Conservation (phyloP, 2,888 invertebrate genomes). For the Zhengitettix transpicula region DNA sequence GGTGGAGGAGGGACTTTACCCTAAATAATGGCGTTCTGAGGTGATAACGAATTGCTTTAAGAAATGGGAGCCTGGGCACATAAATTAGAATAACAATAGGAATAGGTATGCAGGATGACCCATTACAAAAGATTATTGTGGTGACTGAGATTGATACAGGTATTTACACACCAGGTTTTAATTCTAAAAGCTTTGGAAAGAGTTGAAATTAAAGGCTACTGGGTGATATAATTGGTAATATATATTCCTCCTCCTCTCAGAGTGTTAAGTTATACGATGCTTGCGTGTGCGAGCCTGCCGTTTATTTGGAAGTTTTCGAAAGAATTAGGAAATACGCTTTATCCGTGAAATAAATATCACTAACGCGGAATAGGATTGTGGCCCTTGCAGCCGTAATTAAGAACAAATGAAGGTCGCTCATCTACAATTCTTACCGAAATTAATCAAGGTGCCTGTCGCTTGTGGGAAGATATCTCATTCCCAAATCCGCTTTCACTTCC, state of each 20-base stretch:
- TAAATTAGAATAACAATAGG: not conserved
- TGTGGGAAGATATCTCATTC: not conserved
- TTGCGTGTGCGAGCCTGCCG: not conserved
- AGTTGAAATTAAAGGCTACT: not conserved
- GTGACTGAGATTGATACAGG: not conserved
- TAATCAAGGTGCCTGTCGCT: not conserved
- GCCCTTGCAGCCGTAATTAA: not conserved
- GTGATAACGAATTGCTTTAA: not conserved
- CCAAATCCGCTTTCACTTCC: not conserved
- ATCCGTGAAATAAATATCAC: not conserved
- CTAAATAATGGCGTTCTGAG: not conserved
- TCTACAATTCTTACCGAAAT: not conserved
- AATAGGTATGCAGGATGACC: not conserved
- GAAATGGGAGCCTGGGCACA: not conserved
- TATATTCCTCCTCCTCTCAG: not conserved
- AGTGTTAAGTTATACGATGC: not conserved
- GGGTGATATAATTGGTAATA: not conserved
- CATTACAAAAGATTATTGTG: not conserved
- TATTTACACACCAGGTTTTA: not conserved
- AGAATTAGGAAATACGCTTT: not conserved
- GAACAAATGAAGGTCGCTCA: not conserved
- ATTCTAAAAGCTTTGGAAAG: not conserved
- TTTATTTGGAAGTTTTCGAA: not conserved
- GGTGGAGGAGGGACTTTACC: not conserved
- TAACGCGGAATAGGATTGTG: not conserved